A percentile compares a stretch with the other conserved stretches of the same genome.
Evolutionary conservation across 2,888 invertebrate genomes (phyloP).

Genomic region (Sinelater perroti): DNA sequence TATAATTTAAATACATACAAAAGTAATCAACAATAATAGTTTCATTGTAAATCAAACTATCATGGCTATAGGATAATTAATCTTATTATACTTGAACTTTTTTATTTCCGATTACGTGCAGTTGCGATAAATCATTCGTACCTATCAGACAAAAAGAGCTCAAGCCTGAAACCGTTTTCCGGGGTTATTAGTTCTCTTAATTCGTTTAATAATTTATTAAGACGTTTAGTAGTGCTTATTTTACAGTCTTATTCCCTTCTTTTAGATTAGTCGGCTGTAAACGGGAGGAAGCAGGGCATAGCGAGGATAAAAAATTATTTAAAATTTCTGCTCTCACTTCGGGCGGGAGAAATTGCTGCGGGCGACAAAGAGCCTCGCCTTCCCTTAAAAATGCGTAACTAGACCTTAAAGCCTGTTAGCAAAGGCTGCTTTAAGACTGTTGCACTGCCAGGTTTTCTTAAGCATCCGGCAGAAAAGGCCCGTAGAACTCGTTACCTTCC

Average conservation of each 20-base stretch:
- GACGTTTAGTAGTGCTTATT: constrained; percentile 32
- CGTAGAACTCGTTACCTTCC: not conserved
- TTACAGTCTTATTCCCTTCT: constrained; percentile 30
- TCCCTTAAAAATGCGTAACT: constrained; percentile 10
- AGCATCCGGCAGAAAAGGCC: no score
- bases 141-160: not conserved
- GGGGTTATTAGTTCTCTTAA: constrained; percentile 32
- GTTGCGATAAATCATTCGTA: not conserved
- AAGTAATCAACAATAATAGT: no score
- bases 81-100: no score
- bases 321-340: constrained; percentile 13
- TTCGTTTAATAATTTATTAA: constrained; percentile 33
- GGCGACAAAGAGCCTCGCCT: constrained; percentile 12
- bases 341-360: constrained; percentile 8
- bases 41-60: no score
- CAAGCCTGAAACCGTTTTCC: constrained; percentile 17
- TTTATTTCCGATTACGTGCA: no score
- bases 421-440: no score
- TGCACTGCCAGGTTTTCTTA: no score
- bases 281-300: constrained; percentile 21
- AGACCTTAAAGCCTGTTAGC: constrained; percentile 10
- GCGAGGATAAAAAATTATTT: constrained; percentile 23
- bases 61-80: no score
- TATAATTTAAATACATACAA: no score
- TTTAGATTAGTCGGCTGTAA: constrained; percentile 28